Base-by-base conservation (phyloP, 2,113 vertebrate species). In the Thunnus maccoyii region DNA sequence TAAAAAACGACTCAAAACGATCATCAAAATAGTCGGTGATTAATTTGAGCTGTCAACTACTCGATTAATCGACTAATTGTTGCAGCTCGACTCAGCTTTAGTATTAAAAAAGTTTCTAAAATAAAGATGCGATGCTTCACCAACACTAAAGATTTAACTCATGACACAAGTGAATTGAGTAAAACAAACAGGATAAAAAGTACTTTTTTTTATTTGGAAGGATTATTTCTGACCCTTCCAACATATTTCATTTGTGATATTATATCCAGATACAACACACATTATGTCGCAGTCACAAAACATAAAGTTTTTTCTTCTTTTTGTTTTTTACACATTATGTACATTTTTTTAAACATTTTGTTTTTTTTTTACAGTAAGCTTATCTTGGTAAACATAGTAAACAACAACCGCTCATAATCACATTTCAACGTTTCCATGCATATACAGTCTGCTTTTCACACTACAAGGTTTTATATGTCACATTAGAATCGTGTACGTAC, bases 321-420 rank as follows among this genome's bases (percentile, higher is more conserved):
- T 50, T 22, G 22, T 78, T 15, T 87, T 91, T 86, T 87, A 84
- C 72, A 91, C 16, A 62, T 73, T 90, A 89, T 89, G 27, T 83
- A 90, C 77, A 91, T 89, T 90, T 90, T 86, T 78, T 89, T 71
- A 55, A 11, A 20, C 14, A 0, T 66, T 41, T 36, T 36, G 1
- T 70, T 76, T 50, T 65, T 74, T 78, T 75, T 87, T 83, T 85
- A 81, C 85, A 83, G 60, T 86, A 73, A 82, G 83, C 86, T 90
- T 90, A 83, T 91, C 47, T 83, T 83, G 64, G 67, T 88, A 61
- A 86, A 89, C 77, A 85, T 46, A 8, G 7, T 13, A 57, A 72
- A 82, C 13, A 57, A 76, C 69, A 57, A 72, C 25, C 77, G 72
- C 76, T 80, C 86, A 83, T 51, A 68, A 62, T 85, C 55, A 80